These are phyloP conservation scores for Lophochroa leadbeateri DNA, from an alignment of 2,113 vertebrate genomes.

Conservation along the genomic window DNA sequence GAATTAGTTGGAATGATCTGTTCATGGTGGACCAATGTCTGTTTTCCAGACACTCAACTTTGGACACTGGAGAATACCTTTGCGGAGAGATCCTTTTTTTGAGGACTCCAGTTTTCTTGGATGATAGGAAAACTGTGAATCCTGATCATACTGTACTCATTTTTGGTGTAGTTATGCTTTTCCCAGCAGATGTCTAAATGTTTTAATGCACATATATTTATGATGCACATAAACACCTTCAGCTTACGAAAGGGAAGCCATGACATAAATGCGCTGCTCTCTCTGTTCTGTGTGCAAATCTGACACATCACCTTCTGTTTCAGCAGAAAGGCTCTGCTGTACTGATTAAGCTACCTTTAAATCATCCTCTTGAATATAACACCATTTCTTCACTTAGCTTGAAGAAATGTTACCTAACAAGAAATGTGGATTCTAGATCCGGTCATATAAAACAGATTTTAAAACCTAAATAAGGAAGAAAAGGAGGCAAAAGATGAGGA, in stretches of 20 bases:
- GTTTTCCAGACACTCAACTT: background rate
- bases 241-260: background rate
- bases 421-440: background rate
- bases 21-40: background rate
- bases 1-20: background rate
- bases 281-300: background rate
- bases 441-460: background rate
- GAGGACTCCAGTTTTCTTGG: background rate
- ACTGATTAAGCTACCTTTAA: background rate
- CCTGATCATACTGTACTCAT: background rate
- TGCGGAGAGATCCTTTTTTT: background rate
- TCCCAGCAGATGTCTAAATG: background rate
- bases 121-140: background rate
- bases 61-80: background rate
- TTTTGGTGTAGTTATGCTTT: background rate
- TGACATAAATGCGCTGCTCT: background rate
- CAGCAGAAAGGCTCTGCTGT: background rate
- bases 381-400: background rate
- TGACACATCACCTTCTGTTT: background rate
- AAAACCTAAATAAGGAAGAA: background rate
- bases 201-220: background rate
- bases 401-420: background rate
- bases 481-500: background rate
- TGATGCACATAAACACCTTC: background rate
- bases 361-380: background rate